Evolutionary conservation across 1,140 invertebrate genomes (phyloP).

Genomic region (Scaptomyza graminum): DNA sequence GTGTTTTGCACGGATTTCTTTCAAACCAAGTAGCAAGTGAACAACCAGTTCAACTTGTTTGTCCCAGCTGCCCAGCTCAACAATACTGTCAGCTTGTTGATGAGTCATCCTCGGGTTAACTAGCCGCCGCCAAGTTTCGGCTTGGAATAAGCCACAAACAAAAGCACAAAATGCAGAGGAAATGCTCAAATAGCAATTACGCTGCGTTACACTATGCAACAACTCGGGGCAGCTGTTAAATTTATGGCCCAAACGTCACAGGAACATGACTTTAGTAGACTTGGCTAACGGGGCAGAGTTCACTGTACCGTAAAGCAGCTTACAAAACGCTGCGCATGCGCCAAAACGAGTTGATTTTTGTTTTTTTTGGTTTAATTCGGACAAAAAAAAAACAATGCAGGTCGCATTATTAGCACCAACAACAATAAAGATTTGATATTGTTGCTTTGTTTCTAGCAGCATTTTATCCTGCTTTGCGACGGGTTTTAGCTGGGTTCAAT

Average conservation of each 20-base stretch:
- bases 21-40: constrained; percentile 51
- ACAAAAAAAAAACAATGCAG: constrained; percentile 53
- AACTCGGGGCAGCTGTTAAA: constrained; percentile 72
- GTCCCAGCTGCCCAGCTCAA: constrained; percentile 53
- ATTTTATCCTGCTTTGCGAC: not conserved
- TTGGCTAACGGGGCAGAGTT: constrained; percentile 50
- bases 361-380: constrained; percentile 9
- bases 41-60: constrained; percentile 77
- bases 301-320: constrained; percentile 77
- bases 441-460: constrained; percentile 5
- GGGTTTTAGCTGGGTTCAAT: not conserved
- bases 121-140: too few relatives aligned
- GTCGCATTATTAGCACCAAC: constrained; percentile 27
- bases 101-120: too few relatives aligned
- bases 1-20: constrained; percentile 67
- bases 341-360: constrained; percentile 69
- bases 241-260: constrained; percentile 76
- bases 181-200: constrained; percentile 64
- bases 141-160: too few relatives aligned
- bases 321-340: constrained; percentile 74
- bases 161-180: constrained; percentile 21
- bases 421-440: not conserved
- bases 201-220: constrained; percentile 70
- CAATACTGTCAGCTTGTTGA: too few relatives aligned
- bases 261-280: constrained; percentile 67